These are phyloP conservation scores for Augiades crinisus DNA, from an alignment of 2,888 invertebrate genomes.

Conservation along the genomic window DNA sequence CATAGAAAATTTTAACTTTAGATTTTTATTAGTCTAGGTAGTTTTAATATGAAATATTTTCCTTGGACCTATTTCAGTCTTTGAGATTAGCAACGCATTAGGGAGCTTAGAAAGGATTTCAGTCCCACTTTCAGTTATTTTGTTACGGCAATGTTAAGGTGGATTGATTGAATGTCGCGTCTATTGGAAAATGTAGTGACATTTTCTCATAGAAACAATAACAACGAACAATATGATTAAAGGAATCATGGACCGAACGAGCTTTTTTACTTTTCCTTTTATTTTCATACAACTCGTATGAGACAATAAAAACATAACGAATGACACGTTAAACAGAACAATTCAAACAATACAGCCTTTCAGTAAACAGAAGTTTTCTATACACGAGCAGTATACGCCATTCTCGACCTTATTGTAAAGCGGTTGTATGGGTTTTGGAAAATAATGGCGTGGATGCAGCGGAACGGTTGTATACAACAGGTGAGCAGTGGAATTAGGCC, in stretches of 20 bases:
- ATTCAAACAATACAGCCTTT: slow-evolving; percentile 30
- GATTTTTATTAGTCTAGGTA: too few relatives aligned
- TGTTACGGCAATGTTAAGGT: too few relatives aligned
- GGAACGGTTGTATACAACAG: slow-evolving; percentile 8
- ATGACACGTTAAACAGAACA: slow-evolving; percentile 33
- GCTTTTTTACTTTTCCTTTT: background rate
- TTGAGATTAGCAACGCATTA: too few relatives aligned
- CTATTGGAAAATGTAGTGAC: too few relatives aligned
- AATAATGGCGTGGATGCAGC: background rate
- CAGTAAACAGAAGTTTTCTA: slow-evolving; percentile 16
- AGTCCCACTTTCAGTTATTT: too few relatives aligned
- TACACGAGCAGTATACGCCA: background rate
- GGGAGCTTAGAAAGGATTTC: too few relatives aligned
- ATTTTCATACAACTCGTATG: slow-evolving; percentile 5
- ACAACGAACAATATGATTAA: too few relatives aligned
- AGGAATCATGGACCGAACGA: background rate
- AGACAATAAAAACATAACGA: slow-evolving; percentile 30
- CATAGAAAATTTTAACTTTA: too few relatives aligned
- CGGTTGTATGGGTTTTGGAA: background rate
- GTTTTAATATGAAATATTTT: too few relatives aligned
- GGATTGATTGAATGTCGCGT: too few relatives aligned
- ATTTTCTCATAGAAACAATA: too few relatives aligned
- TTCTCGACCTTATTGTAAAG: slow-evolving; percentile 8
- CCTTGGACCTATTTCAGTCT: too few relatives aligned
- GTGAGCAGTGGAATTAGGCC: slow-evolving; percentile 33